Evolutionary conservation across 1,140 invertebrate species (phyloP), one percentile per base, ranked within the genome.

Genomic region (Vollenhovia emeryi): DNA sequence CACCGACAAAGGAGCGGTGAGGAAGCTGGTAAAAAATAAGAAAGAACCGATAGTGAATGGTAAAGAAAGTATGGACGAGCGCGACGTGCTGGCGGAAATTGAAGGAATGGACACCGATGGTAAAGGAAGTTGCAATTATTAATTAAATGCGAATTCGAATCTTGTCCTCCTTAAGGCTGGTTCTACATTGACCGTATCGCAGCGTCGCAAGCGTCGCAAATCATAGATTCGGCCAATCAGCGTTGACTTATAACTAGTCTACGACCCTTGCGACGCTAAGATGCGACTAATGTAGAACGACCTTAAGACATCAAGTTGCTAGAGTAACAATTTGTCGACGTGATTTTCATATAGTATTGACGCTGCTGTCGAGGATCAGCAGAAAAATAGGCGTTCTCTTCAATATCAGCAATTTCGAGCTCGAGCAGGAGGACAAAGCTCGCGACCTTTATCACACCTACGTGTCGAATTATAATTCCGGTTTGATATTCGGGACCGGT

Each of bases 371-470:
- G 0, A 86, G 87, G 82, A 87, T 95, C 0, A 92, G 78, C 24
- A 88, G 82, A 13, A 94, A 94, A 87, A 86, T 92, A 2, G 84
- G 71, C 0, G 68, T 68, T 6, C 66, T 94, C 4, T 91, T 88
- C n/a, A 86, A 85, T 27, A 90, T 93, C 84, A 93, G 91, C 13
- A 91, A 90, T 48, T 86, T 94, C n/a, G 89, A 92, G 8, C 64
- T 94, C 3, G 88, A 87, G 13, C 60, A 88, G 30, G 87, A 93
- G 57, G 86, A 91, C 4, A 87, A 64, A 52, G 93, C 94, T 0
- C 90, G 68, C 68, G 88, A 94, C 69, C n/a, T 92, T 2, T 95
- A 95, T 36, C 90, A 94, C 64, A 92, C 45, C 83, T 95, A 94
- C 8, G 73, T 95, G 7, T 88, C 92, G 0, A 78, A 94, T 79